Evolutionary conservation across 2,888 invertebrate genomes (phyloP).

Genomic region (Polymixis flavicincta): DNA sequence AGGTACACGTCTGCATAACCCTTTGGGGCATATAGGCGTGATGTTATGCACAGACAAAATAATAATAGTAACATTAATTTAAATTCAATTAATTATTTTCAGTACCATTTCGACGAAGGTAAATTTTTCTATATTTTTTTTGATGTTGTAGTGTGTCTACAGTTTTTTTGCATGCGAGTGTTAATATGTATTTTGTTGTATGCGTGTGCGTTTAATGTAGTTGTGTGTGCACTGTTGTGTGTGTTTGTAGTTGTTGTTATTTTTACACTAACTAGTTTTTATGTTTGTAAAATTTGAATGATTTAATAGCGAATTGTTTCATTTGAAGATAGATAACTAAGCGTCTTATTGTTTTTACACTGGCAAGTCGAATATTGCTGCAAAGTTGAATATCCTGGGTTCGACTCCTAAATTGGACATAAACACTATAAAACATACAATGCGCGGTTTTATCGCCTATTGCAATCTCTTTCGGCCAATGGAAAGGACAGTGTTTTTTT

Average conservation of each 20-base stretch:
- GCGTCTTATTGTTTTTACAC: not conserved
- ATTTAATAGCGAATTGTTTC: not conserved
- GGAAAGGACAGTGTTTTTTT: no score
- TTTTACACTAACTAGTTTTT: slow-evolving; percentile 26
- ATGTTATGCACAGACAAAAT: not conserved
- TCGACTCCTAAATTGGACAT: not conserved
- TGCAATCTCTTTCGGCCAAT: no score
- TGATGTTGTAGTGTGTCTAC: slow-evolving; percentile 42
- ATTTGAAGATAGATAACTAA: not conserved
- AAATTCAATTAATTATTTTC: slow-evolving; percentile 38
- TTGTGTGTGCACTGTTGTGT: slow-evolving; percentile 56
- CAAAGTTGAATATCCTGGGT: not conserved
- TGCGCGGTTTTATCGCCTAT: no score
- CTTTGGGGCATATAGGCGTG: not conserved
- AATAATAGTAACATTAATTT: not conserved
- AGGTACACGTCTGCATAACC: no score
- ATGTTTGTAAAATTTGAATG: not conserved
- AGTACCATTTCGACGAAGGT: slow-evolving; percentile 50
- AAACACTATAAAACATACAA: no score
- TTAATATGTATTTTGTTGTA: slow-evolving; percentile 39
- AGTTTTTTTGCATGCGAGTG: slow-evolving; percentile 61
- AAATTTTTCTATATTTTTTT: slow-evolving; percentile 43
- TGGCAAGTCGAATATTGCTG: not conserved
- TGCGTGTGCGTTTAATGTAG: slow-evolving; percentile 61
- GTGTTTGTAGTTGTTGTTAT: slow-evolving; percentile 45